phyloP scores from a whole-genome alignment of 2,797 vertebrate species.

The Crocidura indochinensis region DNA sequence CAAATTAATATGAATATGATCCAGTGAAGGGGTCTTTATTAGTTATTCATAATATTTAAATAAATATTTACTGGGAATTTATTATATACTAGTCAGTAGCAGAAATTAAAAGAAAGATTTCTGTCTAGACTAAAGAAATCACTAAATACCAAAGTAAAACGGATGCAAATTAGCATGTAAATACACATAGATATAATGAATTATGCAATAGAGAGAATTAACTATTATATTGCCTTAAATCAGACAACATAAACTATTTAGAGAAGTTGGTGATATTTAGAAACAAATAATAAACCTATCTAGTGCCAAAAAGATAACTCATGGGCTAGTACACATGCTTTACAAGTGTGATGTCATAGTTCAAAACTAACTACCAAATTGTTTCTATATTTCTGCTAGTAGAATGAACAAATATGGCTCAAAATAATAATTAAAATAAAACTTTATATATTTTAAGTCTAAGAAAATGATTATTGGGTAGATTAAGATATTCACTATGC shows the following conservation, averaged over 20 bases:
- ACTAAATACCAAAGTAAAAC: not conserved
- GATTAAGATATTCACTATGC: no score
- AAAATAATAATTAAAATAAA: no score
- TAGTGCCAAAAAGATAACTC: no score
- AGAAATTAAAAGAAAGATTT: not conserved
- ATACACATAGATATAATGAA: not conserved
- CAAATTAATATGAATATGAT: no score
- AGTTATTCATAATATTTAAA: constrained; percentile 42
- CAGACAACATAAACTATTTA: not conserved
- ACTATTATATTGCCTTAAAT: not conserved
- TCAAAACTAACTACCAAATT: not conserved
- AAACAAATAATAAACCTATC: not conserved
- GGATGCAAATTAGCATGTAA: not conserved
- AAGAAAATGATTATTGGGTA: no score
- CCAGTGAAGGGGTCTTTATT: not conserved
- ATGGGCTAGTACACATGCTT: no score
- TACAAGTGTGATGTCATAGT: not conserved
- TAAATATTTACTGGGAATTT: not conserved
- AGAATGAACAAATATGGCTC: no score
- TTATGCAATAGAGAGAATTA: not conserved
- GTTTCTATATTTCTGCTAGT: no score
- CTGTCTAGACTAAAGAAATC: not conserved
- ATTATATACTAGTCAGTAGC: not conserved
- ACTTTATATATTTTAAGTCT: no score
- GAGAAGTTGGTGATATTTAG: not conserved